Percentiles rank a stretch among this genome's conserved stretches.
Conservation (phyloP, 2,113 vertebrate genomes). For the Rhinoderma darwinii region DNA sequence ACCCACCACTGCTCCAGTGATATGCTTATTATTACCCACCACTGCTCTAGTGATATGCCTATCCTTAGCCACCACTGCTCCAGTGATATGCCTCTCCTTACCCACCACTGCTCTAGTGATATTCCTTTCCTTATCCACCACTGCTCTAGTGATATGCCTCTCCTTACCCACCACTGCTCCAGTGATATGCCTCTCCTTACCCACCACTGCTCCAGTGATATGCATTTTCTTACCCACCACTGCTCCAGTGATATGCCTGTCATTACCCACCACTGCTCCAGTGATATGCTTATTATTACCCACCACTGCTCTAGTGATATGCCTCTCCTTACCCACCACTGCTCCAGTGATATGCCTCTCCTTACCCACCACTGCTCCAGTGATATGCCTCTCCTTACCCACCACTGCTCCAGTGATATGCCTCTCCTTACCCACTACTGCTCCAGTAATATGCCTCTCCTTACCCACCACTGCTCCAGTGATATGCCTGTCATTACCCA, state of each 20-base stretch:
- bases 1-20: background rate
- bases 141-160: background rate
- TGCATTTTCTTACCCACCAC: background rate
- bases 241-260: background rate
- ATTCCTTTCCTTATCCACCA: no score
- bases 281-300: background rate
- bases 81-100: background rate
- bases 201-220: background rate
- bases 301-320: background rate
- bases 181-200: background rate
- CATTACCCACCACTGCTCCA: background rate
- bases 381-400: background rate
- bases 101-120: background rate
- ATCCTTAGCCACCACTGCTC: background rate
- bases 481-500: background rate
- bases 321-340: background rate
- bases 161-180: background rate
- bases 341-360: background rate
- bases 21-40: background rate
- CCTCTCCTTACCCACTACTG: background rate
- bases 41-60: background rate
- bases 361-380: background rate
- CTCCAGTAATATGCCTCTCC: background rate
- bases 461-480: background rate
- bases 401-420: background rate